These are phyloP conservation scores for Nesogale talazaci DNA, from an alignment of 2,113 vertebrate genomes.

Conservation along the genomic window DNA sequence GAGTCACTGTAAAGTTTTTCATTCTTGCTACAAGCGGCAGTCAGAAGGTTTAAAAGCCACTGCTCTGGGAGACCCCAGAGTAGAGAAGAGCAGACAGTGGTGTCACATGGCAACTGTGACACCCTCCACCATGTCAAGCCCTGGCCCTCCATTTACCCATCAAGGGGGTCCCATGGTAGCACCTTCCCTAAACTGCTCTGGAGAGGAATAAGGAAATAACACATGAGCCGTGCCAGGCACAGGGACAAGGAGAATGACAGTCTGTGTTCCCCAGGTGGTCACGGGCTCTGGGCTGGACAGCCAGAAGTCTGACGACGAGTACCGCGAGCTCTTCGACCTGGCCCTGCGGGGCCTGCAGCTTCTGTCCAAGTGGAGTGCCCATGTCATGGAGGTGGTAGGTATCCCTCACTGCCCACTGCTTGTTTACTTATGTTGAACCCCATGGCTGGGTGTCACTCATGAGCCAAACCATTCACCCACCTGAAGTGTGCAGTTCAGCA, in stretches of 20 bases:
- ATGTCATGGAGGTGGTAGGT: conserved; percentile 99
- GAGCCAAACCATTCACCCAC: not conserved
- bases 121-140: not conserved
- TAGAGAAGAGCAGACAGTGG: not conserved
- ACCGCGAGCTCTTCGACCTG: conserved; percentile 97
- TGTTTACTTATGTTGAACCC: not conserved
- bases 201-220: not conserved
- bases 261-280: conserved; percentile 89
- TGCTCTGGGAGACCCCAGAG: not conserved
- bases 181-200: not conserved
- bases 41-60: not conserved
- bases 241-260: not conserved
- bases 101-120: not conserved
- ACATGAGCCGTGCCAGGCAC: not conserved
- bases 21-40: not conserved
- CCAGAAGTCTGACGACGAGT: conserved; percentile 99
- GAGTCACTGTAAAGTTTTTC: accelerated
- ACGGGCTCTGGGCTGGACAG: conserved; percentile 98
- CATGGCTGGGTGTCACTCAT: not conserved
- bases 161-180: not conserved
- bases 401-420: not conserved
- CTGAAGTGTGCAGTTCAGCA: not conserved
- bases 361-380: conserved; percentile 99
- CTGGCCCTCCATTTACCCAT: not conserved
- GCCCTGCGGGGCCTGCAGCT: conserved; percentile 96